Base-by-base conservation (phyloP, 2,113 vertebrate species). In the Pterocles orientalis region DNA sequence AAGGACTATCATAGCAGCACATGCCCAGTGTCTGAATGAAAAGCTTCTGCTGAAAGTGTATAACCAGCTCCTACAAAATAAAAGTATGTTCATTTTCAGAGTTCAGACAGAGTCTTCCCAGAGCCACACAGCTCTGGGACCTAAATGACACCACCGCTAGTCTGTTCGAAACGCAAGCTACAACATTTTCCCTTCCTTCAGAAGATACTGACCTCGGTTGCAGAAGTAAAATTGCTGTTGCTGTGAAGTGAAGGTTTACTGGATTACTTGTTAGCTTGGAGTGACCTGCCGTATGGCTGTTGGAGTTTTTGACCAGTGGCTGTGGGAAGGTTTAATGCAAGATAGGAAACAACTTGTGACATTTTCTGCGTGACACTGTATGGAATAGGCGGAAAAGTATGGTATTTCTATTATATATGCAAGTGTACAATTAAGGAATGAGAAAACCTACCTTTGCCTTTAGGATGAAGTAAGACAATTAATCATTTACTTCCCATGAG, bases 391-490 rank as follows among this genome's bases (percentile, higher is more conserved):
- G 91, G 69, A 84, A 84, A 83, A 86, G 16, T 28, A 60, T 45
- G 65, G 39, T 51, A 33, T 9, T 84, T 78, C 61, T 79, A 29
- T 76, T 72, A 84, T 17, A 70, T 39, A 58, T 28, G 10, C 34
- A 73, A 92, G n/a, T 16, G 18, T 72, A 43, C 25, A 76, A 31
- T 69, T 82, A 60, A 79, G 43, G 71, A 91, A 76, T 70, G 54
- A 79, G 20, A 94, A 83, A 91, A 95, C 50, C 19, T 61, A 48
- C 60, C 72, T 89, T 81, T 86, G 71, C 41, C 89, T 96, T 93
- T 64, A 62, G 58, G 86, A 80, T 72, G 47, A 92, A 85, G 33
- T 48, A 85, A 93, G 82, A 66, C 3, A 79, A 93, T 69, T 75
- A 87, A 89, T 95, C 41, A 90, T 89, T 89, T 82, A 87, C 85